Conservation (phyloP, 2,797 vertebrate genomes). For the Pangasius macronema region DNA sequence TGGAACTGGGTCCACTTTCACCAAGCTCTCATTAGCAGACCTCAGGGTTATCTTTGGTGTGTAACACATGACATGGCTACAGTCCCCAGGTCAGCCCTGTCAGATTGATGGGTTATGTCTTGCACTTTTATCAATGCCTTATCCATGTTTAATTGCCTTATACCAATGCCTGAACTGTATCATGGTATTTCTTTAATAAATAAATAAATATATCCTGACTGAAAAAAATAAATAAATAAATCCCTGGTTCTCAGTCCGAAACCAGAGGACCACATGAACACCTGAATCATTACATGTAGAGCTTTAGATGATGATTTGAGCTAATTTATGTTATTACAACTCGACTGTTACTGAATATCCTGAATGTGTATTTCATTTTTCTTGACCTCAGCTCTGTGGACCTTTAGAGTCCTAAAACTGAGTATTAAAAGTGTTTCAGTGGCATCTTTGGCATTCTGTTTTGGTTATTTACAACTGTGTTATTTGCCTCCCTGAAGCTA, state of each 20-base stretch:
- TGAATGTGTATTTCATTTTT: not conserved
- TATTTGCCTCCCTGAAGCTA: not conserved
- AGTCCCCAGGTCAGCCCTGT: not conserved
- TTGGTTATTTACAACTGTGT: not conserved
- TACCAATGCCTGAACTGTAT: not conserved
- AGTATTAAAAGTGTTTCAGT: not conserved
- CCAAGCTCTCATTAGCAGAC: conserved; percentile 81
- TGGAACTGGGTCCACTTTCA: conserved; percentile 78
- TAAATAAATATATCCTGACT: no score
- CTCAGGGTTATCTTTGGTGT: conserved; percentile 80
- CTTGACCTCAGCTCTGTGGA: not conserved
- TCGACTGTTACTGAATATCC: not conserved
- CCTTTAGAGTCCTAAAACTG: not conserved
- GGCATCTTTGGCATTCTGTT: not conserved
- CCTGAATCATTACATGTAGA: not conserved
- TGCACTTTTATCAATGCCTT: not conserved
- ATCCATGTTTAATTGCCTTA: not conserved
- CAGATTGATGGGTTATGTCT: not conserved
- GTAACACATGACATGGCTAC: conserved; percentile 16
- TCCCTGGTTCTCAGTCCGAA: not conserved
- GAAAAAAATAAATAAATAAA: not conserved
- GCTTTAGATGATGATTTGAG: not conserved
- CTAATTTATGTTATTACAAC: not conserved
- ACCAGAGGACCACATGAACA: not conserved
- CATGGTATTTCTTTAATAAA: not conserved